Evolutionary conservation across 2,888 invertebrate species (phyloP), one percentile per base, ranked within the genome.

Genomic region (Agonopterix subpropinquella): DNA sequence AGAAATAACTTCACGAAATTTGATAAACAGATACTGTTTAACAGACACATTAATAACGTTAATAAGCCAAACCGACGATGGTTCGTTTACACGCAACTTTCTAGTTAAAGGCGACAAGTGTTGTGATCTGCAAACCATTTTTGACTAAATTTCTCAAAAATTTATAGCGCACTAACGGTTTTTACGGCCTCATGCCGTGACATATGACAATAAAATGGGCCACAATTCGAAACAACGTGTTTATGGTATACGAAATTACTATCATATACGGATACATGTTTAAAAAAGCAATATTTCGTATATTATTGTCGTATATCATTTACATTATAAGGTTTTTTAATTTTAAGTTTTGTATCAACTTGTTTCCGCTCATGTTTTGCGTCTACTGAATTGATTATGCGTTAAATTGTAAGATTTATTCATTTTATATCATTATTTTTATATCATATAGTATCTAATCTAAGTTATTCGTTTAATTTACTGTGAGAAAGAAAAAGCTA

Each of bases 41-140:
- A 39, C 39, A 39, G 9, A 39, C 39, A 3, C 39, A 81, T 81
- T 71, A 79, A 81, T 81, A 79, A 83, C 65, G 64, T 72, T 79
- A 79, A 82, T 78, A 78, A 78, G 72, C 55, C 53, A 55, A 47
- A 47, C 53, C 52, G 62, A 66, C 64, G 73, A 84, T 78, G 68
- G 75, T 55, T 53, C 49, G 53, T 66, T 62, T 57, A 73, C 87
- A 87, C 79, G 85, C 86, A 45, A 74, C 59, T 61, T 55, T 56
- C 50, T 52, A 66, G 62, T 72, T 73, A 69, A 65, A 71, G 62
- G 73, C 70, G 76, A 80, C 79, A 78, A 78, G 67, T 75, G 73
- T 67, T 61, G 63, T 62, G 74, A 75, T 74, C 87, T 86, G 84
- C 78, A 80, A 85, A 86, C 83, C 71, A 74, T 52, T 54, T 50